Evolutionary conservation across 2,797 vertebrate species (phyloP).

Genomic region (Neosilurus hyrtlii): DNA sequence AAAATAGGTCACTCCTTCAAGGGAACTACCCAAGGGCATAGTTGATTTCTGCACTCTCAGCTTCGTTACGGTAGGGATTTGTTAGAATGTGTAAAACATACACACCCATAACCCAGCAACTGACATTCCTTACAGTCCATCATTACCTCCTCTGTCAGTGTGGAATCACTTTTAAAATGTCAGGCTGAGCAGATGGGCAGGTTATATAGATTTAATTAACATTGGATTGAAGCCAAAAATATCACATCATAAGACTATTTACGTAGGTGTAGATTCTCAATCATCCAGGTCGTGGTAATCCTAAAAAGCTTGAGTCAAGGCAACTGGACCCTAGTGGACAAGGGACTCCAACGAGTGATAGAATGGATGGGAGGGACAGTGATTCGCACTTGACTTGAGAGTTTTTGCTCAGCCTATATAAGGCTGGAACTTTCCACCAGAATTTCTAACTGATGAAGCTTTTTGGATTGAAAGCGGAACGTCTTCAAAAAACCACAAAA

Average conservation of each 20-base stretch:
- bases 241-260: slow-evolving; percentile 9
- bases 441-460: too few relatives aligned
- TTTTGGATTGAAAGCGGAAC: too few relatives aligned
- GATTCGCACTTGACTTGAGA: too few relatives aligned
- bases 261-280: too few relatives aligned
- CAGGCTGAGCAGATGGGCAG: slow-evolving; percentile 36
- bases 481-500: too few relatives aligned
- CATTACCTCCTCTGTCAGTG: slow-evolving; percentile 60
- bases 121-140: slow-evolving; percentile 53
- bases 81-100: slow-evolving; percentile 18
- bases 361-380: too few relatives aligned
- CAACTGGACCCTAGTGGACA: too few relatives aligned
- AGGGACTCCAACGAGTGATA: too few relatives aligned
- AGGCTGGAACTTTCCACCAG: too few relatives aligned
- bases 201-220: slow-evolving; percentile 17
- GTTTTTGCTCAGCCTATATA: too few relatives aligned
- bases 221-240: slow-evolving; percentile 14
- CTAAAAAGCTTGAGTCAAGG: too few relatives aligned
- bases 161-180: slow-evolving; percentile 56
- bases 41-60: slow-evolving; percentile 21
- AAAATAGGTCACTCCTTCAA: slow-evolving; percentile 63
- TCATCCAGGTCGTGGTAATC: too few relatives aligned
- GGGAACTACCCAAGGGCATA: slow-evolving; percentile 49
- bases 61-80: slow-evolving; percentile 38
- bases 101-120: slow-evolving; percentile 45